Evolutionary conservation across 2,113 vertebrate genomes (phyloP).

Genomic region (Rhea americana): DNA sequence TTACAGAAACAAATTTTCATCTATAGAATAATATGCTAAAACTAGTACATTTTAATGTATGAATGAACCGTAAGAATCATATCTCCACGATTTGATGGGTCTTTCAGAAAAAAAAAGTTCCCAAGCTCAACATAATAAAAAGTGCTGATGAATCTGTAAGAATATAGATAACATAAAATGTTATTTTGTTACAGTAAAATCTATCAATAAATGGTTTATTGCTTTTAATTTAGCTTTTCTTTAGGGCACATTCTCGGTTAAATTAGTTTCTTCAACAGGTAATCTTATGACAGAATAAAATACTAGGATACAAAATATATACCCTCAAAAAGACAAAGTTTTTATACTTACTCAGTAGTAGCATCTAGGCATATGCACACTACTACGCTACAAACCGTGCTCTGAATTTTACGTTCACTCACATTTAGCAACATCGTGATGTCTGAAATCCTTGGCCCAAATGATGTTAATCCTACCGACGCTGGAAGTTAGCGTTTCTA

Average conservation of each 20-base stretch:
- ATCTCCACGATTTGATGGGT: neutral
- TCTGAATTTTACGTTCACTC: neutral
- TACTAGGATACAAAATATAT: neutral
- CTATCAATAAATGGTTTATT: neutral
- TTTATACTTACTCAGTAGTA: neutral
- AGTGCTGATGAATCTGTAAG: neutral
- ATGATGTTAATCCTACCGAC: neutral
- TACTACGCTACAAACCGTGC: neutral
- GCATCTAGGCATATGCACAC: neutral
- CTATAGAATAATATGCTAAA: neutral
- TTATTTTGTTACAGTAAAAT: neutral
- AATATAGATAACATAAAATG: neutral
- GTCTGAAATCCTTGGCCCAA: neutral
- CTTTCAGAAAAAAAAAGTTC: neutral
- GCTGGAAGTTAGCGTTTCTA: neutral
- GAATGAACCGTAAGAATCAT: neutral
- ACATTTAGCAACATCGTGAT: neutral
- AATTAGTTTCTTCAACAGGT: neutral
- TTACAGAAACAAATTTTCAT: neutral
- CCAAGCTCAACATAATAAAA: neutral
- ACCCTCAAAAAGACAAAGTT: neutral
- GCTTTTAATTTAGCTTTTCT: slow-evolving; percentile 8
- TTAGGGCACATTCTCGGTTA: neutral
- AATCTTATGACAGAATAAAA: neutral
- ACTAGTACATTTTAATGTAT: neutral